A percentile compares a stretch with the other conserved stretches of the same genome.
phyloP scores from a whole-genome alignment of 2,797 vertebrate genomes.

The Denticeps clupeoides region DNA sequence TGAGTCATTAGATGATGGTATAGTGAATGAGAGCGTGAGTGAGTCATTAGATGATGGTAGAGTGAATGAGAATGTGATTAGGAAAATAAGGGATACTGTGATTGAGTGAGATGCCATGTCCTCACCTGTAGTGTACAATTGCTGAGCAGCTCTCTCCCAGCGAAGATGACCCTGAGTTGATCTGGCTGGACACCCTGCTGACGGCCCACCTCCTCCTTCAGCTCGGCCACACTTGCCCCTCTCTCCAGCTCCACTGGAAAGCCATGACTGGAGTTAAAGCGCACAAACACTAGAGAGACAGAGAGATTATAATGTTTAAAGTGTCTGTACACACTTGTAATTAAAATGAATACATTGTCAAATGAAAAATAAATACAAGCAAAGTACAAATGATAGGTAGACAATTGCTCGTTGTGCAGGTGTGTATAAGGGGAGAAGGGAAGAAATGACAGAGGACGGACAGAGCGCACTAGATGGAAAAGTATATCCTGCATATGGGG shows the following conservation, averaged over 20 bases:
- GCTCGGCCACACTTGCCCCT: constrained; percentile 61
- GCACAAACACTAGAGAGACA: constrained; percentile 66
- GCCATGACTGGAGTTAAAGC: constrained; percentile 74
- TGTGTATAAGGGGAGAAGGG: not conserved
- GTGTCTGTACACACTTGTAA: too few relatives aligned
- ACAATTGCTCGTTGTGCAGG: constrained; percentile 7
- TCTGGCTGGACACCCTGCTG: constrained; percentile 71
- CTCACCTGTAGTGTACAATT: constrained; percentile 74
- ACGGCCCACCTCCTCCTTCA: constrained; percentile 74
- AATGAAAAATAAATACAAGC: constrained; percentile 1
- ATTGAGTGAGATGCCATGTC: constrained; percentile 16
- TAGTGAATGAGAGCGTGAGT: too few relatives aligned
- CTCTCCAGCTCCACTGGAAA: constrained; percentile 68
- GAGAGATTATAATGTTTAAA: not conserved
- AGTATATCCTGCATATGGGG: too few relatives aligned
- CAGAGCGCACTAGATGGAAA: too few relatives aligned
- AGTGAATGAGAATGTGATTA: not conserved
- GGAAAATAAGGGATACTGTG: not conserved
- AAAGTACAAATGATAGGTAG: constrained; percentile 3
- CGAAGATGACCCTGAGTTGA: constrained; percentile 75
- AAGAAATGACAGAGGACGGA: constrained; percentile 4
- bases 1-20: too few relatives aligned
- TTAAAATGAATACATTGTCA: too few relatives aligned
- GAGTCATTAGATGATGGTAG: not conserved
- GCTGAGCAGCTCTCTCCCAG: constrained; percentile 71